Evolutionary conservation across 1,140 invertebrate genomes (phyloP), one percentile per base, ranked within the genome.

Genomic region (Paralvinella palmiformis): DNA sequence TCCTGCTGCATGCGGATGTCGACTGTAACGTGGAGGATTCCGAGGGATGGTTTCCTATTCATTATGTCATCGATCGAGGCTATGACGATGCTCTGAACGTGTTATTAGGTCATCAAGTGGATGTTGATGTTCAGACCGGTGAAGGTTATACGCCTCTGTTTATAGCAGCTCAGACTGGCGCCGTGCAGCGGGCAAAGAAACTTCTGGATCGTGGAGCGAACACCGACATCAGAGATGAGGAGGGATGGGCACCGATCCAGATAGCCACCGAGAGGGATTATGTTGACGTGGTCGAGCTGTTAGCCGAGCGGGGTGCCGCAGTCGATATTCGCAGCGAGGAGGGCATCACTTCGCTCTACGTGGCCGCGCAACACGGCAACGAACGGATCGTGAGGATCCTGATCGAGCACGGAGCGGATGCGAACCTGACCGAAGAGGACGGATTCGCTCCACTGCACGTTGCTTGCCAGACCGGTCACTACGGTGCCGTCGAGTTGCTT

Each of bases 401-500:
- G 58, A 22, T 60, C 4, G 22, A 41, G 6, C 13, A n/a, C 24
- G 32, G 44, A n/a, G 58, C 63, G 15, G 63, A 65, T 33, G 31
- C 35, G 3, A 60, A 65, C 29, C 15, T 59, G 10, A 50, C 35
- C 7, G 64, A 66, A 27, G 59, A 66, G 52, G 64, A 66, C 4
- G 64, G 64, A n/a, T 66, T 53, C 35, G 64, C 59, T 17, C 59
- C 64, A 10, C 32, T 66, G n/a, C 64, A 66, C 37, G 64, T 66
- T 27, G 64, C 64, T 20, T 66, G 64, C 33, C 64, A 66, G 53
- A 37, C 22, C 27, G 84, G 83, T 35, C 82, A 81, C 4, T 80
- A 78, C 17, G 64, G 76, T 27, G 84, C 83, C 62, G 68, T 84
- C 20, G 78, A 83, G 62, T 58, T 83, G 3, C 66, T 85, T n/a